Percentiles rank a stretch among this genome's conserved stretches.
These are phyloP conservation scores for Argyrosomus japonicus DNA, from an alignment of 2,113 vertebrate species.

Conservation along the genomic window DNA sequence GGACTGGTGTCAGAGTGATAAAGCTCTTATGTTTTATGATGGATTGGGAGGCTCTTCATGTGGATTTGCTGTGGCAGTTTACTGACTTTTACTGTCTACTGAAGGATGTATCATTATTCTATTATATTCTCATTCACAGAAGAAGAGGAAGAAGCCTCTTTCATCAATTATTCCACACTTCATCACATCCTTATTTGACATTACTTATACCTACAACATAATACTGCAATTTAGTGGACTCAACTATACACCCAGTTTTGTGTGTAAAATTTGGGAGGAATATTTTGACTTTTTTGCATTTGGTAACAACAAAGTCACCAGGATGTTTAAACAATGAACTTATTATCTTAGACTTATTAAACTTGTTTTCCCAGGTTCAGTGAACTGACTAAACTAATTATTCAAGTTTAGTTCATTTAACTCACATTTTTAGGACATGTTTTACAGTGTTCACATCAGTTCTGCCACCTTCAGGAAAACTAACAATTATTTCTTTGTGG, in stretches of 20 bases:
- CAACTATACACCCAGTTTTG: too few species aligned
- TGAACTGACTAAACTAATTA: neutral
- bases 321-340: too few species aligned
- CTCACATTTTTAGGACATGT: neutral
- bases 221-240: neutral
- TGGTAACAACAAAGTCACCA: too few species aligned
- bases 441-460: neutral
- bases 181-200: neutral
- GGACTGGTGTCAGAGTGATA: neutral
- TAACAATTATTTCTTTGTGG: neutral
- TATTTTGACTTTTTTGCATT: too few species aligned
- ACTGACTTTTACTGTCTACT: neutral
- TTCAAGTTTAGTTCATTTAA: neutral
- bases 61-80: neutral
- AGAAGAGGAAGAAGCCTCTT: neutral
- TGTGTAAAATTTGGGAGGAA: too few species aligned
- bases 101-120: too few species aligned
- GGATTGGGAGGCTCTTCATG: neutral
- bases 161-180: neutral
- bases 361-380: neutral
- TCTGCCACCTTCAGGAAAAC: neutral
- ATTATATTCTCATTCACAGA: slow-evolving; percentile 13
- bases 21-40: neutral
- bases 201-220: neutral
- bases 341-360: neutral